phyloP scores from a whole-genome alignment of 2,113 vertebrate genomes.

The Trachemys scripta region DNA sequence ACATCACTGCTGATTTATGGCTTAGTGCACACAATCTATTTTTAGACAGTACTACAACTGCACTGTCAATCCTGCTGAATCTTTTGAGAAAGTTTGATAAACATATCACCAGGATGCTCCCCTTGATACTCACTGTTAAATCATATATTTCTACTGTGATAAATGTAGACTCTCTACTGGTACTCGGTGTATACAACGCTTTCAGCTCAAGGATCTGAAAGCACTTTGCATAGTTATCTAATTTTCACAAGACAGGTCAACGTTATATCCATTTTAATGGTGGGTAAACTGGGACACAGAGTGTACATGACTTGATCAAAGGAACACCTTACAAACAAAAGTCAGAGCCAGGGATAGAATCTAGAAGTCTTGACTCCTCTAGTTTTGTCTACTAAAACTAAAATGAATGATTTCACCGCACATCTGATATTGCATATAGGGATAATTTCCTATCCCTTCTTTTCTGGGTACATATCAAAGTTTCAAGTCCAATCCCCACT shows the following conservation, averaged over 20 bases:
- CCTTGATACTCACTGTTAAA: not conserved
- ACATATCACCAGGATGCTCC: not conserved
- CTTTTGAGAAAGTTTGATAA: slow-evolving; percentile 19
- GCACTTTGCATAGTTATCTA: not conserved
- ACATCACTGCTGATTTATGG: not conserved
- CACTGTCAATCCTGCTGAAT: slow-evolving; percentile 10
- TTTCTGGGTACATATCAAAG: not conserved
- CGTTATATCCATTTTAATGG: not conserved
- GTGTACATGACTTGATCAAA: not conserved
- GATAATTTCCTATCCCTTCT: slow-evolving; percentile 3
- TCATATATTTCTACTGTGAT: not conserved
- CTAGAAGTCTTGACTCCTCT: not conserved
- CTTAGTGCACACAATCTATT: not conserved
- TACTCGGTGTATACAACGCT: not conserved
- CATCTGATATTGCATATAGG: not conserved
- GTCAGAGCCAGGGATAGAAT: not conserved
- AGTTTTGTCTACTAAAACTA: not conserved
- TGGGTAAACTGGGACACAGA: not conserved
- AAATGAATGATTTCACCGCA: not conserved
- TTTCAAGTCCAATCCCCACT: not conserved
- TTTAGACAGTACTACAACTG: not conserved
- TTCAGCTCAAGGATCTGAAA: not conserved
- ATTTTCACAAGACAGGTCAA: not conserved
- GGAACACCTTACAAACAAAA: not conserved
- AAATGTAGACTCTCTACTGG: not conserved